Evolutionary conservation across 1,140 invertebrate genomes (phyloP).

Genomic region (Heterodera schachtii): DNA sequence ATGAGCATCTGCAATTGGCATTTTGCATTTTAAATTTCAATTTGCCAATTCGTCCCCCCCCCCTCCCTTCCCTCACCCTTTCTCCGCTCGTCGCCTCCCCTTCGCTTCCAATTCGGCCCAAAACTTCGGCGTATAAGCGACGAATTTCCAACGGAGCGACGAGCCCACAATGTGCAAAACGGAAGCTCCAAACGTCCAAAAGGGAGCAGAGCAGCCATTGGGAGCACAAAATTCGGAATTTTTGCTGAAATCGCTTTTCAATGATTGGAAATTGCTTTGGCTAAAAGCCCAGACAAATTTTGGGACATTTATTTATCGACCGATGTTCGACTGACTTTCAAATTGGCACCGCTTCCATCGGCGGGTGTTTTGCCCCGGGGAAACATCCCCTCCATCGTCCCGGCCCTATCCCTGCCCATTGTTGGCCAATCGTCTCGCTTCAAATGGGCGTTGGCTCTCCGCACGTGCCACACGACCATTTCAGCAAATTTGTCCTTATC

Average conservation of each 20-base stretch:
- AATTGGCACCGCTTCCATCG: not conserved
- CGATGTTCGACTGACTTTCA: constrained; percentile 11
- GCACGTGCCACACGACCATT: constrained; percentile 51
- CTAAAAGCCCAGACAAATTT: not conserved
- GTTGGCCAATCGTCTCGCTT: constrained; percentile 34
- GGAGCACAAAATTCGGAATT: constrained; percentile 35
- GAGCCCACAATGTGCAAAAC: constrained; percentile 40
- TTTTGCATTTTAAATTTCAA: not conserved
- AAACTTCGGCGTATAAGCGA: constrained; percentile 40
- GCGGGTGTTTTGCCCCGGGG: not conserved
- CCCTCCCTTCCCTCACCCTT: not conserved
- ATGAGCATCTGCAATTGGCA: constrained; percentile 66
- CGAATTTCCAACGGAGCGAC: constrained; percentile 45
- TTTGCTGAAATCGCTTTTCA: constrained; percentile 33
- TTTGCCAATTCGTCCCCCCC: not conserved
- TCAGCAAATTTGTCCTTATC: constrained; percentile 55
- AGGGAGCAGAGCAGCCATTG: constrained; percentile 56
- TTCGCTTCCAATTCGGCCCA: constrained; percentile 22
- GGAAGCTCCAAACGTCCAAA: constrained; percentile 54
- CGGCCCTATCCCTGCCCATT: constrained; percentile 8
- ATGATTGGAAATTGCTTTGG: not conserved
- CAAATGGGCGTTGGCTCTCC: constrained; percentile 34
- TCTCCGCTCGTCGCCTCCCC: constrained; percentile 20
- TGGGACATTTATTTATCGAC: constrained; percentile 2
- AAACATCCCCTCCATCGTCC: not conserved